A percentile compares a stretch with the other conserved stretches of the same genome.
phyloP scores from a whole-genome alignment of 2,888 invertebrate genomes.

The Leistus spinibarbis region DNA sequence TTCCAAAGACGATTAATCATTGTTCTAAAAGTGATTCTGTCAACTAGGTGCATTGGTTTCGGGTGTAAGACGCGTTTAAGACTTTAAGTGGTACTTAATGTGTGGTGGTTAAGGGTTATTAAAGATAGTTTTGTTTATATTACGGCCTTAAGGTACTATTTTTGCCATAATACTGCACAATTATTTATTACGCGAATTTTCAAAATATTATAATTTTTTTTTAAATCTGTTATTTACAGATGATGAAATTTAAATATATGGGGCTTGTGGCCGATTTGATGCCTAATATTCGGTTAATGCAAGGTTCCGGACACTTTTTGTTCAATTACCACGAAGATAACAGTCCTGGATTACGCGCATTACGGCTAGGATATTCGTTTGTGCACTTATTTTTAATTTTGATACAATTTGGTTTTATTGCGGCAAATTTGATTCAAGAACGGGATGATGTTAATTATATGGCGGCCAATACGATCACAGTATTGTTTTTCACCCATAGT shows the following conservation, averaged over 20 bases:
- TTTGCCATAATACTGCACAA: neutral
- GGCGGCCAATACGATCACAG: constrained; percentile 80
- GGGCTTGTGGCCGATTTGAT: constrained; percentile 84
- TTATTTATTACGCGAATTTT: neutral
- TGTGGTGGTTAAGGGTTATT: neutral
- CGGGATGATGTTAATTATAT: constrained; percentile 75
- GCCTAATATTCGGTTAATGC: constrained; percentile 82
- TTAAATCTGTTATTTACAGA: constrained; percentile 49
- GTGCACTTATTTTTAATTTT: constrained; percentile 67
- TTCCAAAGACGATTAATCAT: neutral
- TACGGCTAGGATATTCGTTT: constrained; percentile 66
- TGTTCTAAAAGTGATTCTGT: neutral
- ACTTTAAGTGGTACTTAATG: neutral
- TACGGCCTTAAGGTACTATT: neutral
- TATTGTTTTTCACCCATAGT: constrained; percentile 79
- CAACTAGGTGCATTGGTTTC: neutral
- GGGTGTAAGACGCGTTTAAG: neutral
- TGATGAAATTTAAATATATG: constrained; percentile 63
- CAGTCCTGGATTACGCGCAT: constrained; percentile 58
- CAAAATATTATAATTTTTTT: neutral
- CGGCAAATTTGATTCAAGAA: constrained; percentile 66
- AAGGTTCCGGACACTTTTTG: constrained; percentile 77
- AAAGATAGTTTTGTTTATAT: neutral
- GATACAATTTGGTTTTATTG: constrained; percentile 61
- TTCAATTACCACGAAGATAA: constrained; percentile 76